Conservation (phyloP, 2,113 vertebrate genomes). For the Tachycineta bicolor region DNA sequence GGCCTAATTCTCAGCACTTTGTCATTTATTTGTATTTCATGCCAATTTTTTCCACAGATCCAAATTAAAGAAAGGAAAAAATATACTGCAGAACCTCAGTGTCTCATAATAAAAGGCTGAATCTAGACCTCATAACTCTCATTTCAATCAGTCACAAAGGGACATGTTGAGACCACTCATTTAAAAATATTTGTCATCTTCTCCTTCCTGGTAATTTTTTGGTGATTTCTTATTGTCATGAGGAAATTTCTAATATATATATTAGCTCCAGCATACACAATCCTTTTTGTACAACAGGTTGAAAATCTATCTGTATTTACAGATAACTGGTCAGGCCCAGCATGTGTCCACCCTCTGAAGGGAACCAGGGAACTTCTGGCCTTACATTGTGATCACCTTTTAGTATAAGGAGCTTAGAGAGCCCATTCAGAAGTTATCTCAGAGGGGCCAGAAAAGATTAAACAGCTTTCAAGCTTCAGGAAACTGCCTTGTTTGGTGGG, state of each 20-base stretch:
- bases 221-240: constrained; percentile 13
- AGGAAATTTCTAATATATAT: background rate
- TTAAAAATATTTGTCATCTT: constrained; percentile 25
- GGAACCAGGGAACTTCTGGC: background rate
- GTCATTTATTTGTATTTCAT: constrained; percentile 51
- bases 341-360: background rate
- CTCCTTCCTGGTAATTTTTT: background rate
- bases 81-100: background rate
- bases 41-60: background rate
- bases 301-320: background rate
- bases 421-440: constrained; percentile 7
- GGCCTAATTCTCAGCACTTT: constrained; percentile 25
- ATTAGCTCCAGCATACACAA: background rate
- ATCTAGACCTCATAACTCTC: background rate
- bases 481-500: background rate
- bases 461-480: background rate
- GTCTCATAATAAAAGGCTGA: constrained; percentile 37
- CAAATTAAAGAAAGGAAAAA: constrained; percentile 37
- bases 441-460: constrained; percentile 28
- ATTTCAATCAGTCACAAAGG: constrained; percentile 16
- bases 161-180: background rate
- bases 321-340: background rate
- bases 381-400: background rate
- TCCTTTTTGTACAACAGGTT: background rate
- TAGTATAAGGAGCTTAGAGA: constrained; percentile 32